Conservation (phyloP, 2,113 vertebrate species). For the Grammatotria lemairii region DNA sequence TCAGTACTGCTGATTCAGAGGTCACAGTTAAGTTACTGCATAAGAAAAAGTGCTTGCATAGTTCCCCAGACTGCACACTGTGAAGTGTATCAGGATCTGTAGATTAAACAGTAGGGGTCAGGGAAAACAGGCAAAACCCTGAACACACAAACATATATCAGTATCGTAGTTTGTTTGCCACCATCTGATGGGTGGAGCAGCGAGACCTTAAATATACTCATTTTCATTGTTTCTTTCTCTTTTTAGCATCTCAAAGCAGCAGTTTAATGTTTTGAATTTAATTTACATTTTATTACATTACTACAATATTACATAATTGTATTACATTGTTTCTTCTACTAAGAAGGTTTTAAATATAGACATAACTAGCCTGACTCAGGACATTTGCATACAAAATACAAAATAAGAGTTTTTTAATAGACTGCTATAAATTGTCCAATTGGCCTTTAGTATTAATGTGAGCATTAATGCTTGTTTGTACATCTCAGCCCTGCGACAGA, state of each 20-base stretch:
- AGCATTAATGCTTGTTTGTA: neutral
- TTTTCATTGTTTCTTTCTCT: neutral
- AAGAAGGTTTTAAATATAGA: neutral
- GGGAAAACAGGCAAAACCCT: neutral
- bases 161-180: neutral
- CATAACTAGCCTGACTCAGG: neutral
- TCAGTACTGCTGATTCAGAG: conserved; percentile 30
- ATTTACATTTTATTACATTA: neutral
- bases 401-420: neutral
- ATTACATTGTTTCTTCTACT: neutral
- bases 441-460: neutral
- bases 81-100: neutral
- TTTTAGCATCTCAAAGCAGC: neutral
- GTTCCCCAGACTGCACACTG: neutral
- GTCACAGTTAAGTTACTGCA: conserved; percentile 2
- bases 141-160: neutral
- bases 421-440: neutral
- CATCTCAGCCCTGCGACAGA: neutral
- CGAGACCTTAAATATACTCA: neutral
- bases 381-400: neutral
- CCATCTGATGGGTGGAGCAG: neutral
- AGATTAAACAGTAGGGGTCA: neutral
- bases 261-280: neutral
- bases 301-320: neutral
- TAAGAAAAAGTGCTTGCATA: neutral